Evolutionary conservation across 2,113 vertebrate genomes (phyloP).

Genomic region (Dinomys branickii): DNA sequence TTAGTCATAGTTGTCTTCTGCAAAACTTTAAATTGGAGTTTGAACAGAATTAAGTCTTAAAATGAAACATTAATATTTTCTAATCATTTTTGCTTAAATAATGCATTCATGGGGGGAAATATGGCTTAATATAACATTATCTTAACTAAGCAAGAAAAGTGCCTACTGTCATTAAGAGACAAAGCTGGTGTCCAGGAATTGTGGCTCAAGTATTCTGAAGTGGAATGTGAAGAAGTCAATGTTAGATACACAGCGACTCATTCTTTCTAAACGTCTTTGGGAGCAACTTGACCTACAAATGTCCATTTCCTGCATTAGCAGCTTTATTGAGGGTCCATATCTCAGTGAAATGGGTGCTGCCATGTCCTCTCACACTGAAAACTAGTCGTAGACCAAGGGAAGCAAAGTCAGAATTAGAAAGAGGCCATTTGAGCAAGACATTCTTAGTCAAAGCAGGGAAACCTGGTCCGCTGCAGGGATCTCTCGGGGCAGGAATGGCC

Average conservation of each 20-base stretch:
- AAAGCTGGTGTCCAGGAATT: not conserved
- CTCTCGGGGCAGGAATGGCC: not conserved
- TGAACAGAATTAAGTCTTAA: not conserved
- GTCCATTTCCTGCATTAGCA: not conserved
- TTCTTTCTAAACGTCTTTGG: not conserved
- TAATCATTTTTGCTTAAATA: not conserved
- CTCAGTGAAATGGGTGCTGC: not conserved
- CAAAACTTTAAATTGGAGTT: not conserved
- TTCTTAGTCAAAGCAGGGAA: not conserved
- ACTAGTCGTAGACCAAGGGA: not conserved
- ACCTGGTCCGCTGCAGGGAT: not conserved
- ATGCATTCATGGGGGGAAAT: not conserved
- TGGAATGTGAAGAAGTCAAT: not conserved
- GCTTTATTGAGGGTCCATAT: not conserved
- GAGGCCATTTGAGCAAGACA: not conserved
- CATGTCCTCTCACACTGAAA: not conserved
- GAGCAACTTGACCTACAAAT: not conserved
- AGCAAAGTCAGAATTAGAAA: not conserved
- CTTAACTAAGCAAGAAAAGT: not conserved
- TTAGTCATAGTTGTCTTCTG: not conserved
- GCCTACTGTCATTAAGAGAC: not conserved
- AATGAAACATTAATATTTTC: conserved; percentile 5
- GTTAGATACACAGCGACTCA: not conserved
- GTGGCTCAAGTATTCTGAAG: not conserved
- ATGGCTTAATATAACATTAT: not conserved